Conservation (phyloP, 2,113 vertebrate genomes). For the Lampris megalopsis region DNA sequence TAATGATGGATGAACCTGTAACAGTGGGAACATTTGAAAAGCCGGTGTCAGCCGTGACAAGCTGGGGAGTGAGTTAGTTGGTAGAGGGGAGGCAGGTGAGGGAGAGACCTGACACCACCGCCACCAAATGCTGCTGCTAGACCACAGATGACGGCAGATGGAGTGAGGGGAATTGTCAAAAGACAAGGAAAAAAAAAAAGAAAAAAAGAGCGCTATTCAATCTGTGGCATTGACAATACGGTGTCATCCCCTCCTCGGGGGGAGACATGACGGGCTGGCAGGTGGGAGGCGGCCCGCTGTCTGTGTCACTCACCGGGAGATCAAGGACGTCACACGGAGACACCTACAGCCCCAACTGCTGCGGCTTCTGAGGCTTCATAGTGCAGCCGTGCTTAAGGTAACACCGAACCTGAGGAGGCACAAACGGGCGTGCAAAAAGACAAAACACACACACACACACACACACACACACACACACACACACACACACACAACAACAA, state of each 20-base stretch:
- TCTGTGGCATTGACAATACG: conserved; percentile 75
- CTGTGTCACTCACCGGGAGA: conserved; percentile 73
- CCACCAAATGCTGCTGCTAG: conserved; percentile 56
- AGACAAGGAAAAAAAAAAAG: background rate
- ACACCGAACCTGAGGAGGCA: conserved; percentile 61
- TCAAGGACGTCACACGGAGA: conserved; percentile 70
- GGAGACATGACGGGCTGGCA: conserved; percentile 75
- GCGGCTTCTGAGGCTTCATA: conserved; percentile 55
- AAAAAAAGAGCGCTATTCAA: conserved; percentile 59
- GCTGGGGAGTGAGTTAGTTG: conserved; percentile 56
- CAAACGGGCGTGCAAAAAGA: background rate
- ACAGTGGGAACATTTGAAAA: conserved; percentile 77
- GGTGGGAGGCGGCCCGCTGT: conserved; percentile 70
- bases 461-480: conserved; percentile 15
- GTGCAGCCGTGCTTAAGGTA: conserved; percentile 56
- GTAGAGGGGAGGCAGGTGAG: conserved; percentile 66
- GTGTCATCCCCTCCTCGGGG: conserved; percentile 70
- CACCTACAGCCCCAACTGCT: conserved; percentile 53
- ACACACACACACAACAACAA: conserved; percentile 11
- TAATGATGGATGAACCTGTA: conserved; percentile 80
- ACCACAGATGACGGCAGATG: conserved; percentile 73
- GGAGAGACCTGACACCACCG: conserved; percentile 48
- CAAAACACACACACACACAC: conserved; percentile 27
- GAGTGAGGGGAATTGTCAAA: conserved; percentile 59
- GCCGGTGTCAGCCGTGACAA: conserved; percentile 73